These are phyloP conservation scores for Anguilla pacifica DNA, from an alignment of 2,797 vertebrate species.

Conservation along the genomic window DNA sequence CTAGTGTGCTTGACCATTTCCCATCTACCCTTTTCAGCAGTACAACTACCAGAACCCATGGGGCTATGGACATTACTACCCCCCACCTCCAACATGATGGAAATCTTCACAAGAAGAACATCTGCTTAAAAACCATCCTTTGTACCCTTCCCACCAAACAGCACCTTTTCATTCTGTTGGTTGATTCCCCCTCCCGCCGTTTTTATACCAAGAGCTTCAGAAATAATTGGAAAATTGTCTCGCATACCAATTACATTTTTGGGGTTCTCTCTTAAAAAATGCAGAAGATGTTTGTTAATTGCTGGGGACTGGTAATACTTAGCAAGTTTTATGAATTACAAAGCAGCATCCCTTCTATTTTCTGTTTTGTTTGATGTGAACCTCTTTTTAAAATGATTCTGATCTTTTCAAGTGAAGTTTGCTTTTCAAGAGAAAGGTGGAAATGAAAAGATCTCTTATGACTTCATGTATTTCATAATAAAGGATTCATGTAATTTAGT, in stretches of 20 bases:
- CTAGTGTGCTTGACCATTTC: neutral
- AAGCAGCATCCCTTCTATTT: constrained; percentile 1
- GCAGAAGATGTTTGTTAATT: neutral
- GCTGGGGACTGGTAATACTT: neutral
- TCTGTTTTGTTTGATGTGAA: neutral
- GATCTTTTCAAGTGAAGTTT: neutral
- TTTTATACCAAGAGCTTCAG: neutral
- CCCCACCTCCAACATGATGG: constrained; percentile 89
- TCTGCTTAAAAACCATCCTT: neutral
- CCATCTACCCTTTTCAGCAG: constrained; percentile 61
- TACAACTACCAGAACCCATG: constrained; percentile 92
- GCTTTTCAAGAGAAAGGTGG: neutral
- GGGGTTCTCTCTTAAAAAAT: neutral
- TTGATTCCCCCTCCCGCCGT: neutral
- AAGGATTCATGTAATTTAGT: constrained; percentile 25
- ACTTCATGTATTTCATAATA: constrained; percentile 31
- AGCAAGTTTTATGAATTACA: constrained; percentile 23
- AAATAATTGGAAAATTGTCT: constrained; percentile 11
- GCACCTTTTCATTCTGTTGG: constrained; percentile 24
- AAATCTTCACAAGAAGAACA: constrained; percentile 36
- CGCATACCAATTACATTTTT: neutral
- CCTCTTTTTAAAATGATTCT: neutral
- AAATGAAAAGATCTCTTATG: constrained; percentile 25
- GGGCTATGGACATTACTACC: constrained; percentile 98
- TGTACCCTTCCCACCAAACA: constrained; percentile 18